A percentile compares a stretch with the other conserved stretches of the same genome.
Conservation (phyloP, 2,113 vertebrate genomes). For the Tachysurus fulvidraco region DNA sequence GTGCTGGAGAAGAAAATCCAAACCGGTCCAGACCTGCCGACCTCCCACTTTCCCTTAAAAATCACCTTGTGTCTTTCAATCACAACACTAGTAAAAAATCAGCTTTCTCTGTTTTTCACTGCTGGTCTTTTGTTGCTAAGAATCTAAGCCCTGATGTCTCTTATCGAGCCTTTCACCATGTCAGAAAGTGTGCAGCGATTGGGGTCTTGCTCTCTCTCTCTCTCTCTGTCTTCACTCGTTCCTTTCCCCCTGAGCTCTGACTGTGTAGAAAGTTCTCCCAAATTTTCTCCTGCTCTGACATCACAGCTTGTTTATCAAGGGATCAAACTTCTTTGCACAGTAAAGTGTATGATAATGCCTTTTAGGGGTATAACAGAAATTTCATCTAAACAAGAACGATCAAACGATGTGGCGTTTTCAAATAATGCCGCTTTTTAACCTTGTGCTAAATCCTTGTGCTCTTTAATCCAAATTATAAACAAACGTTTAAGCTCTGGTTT, state of each 20-base stretch:
- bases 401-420: background rate
- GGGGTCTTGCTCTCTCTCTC: constrained; percentile 14
- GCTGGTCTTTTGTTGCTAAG: background rate
- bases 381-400: constrained; percentile 16
- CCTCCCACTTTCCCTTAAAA: background rate
- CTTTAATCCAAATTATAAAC: constrained; percentile 11
- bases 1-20: background rate
- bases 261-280: constrained; percentile 45
- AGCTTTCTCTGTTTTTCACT: background rate
- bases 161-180: background rate
- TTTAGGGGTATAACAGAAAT: constrained; percentile 7
- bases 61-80: background rate
- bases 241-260: constrained; percentile 12
- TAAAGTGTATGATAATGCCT: constrained; percentile 21
- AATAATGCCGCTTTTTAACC: background rate
- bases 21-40: background rate
- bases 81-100: background rate
- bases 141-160: background rate
- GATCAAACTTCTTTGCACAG: constrained; percentile 19
- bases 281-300: constrained; percentile 41
- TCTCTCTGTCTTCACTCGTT: constrained; percentile 16
- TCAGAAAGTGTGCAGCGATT: background rate
- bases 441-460: background rate
- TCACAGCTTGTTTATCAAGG: constrained; percentile 20
- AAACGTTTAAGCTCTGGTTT: background rate